Base-by-base conservation (phyloP, 2,797 vertebrate genomes). In the Oryzias dopingdopingensis region DNA sequence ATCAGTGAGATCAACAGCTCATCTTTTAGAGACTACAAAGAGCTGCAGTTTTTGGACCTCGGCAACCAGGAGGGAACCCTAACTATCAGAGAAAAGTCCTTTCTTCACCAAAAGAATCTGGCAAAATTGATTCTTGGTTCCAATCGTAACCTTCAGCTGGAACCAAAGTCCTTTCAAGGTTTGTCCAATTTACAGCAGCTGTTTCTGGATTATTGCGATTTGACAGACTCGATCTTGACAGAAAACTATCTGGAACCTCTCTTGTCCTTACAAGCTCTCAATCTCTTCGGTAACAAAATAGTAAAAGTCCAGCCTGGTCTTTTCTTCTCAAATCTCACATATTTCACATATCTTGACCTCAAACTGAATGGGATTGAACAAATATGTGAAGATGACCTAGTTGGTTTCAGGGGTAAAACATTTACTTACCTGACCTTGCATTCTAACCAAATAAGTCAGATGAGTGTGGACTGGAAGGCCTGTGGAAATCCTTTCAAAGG, bases 401-500 rank as follows among this genome's bases (percentile, higher is more conserved):
- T 62, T 46, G 89, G 87, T 24, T 94, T 98, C 72, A 88, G 13
- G 48, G 91, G 92, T 14, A 96, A 94, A 80, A 18, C 16, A 0
- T 92, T 97, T n/a, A 17, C 8, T 0, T 2, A 72, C 2, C 70
- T 98, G 3, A 88, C 64, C 6, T 70, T 98, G 6, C 3, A 41
- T 0, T 46, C 41, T 2, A 92, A 89, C 59, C 0, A 0, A 0
- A 52, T 96, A n/a, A 1, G 2, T 69, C 45, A 2, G 12, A 66
- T 4, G 10, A 37, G 10, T 1, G 52, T 56, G 16, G 65, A 82
- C 70, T 94, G 91, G 93, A 51, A 52, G 18, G 62, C 22, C 5
- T 97, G 95, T 40, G 84, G 84, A 61, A 97, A 94, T 76, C 95
- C 94, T 1, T 94, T 96, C 47, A 86, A 62, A 80, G 86, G 84